These are phyloP conservation scores for Champsocephalus gunnari DNA, from an alignment of 2,797 vertebrate genomes.

Conservation along the genomic window DNA sequence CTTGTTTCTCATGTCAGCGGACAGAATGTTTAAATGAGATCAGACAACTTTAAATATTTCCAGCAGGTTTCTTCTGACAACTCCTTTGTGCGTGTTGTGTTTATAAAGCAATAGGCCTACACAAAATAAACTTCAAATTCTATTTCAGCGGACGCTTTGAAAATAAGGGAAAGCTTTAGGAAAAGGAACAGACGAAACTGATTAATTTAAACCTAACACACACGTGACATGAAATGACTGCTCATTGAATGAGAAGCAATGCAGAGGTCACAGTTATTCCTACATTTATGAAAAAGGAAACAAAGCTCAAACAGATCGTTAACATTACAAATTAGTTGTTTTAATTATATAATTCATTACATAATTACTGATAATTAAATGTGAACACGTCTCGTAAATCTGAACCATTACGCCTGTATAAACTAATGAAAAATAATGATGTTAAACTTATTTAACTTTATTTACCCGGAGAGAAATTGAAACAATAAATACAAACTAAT, in stretches of 20 bases:
- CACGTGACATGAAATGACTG: background rate
- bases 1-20: background rate
- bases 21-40: background rate
- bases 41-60: background rate
- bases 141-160: rapidly evolving
- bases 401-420: background rate
- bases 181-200: background rate
- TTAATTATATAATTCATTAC: background rate
- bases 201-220: background rate
- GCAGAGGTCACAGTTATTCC: background rate
- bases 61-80: background rate
- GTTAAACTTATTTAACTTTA: background rate
- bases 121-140: background rate
- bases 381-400: background rate
- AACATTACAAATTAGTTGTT: background rate
- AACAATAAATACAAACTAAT: background rate
- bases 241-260: background rate
- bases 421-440: background rate
- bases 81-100: background rate
- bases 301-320: background rate
- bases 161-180: rapidly evolving
- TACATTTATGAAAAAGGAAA: background rate
- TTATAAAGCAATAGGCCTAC: background rate
- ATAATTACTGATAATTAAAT: background rate
- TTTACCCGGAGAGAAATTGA: background rate